phyloP scores from a whole-genome alignment of 2,113 vertebrate species.

The Antechinus stuartii region DNA sequence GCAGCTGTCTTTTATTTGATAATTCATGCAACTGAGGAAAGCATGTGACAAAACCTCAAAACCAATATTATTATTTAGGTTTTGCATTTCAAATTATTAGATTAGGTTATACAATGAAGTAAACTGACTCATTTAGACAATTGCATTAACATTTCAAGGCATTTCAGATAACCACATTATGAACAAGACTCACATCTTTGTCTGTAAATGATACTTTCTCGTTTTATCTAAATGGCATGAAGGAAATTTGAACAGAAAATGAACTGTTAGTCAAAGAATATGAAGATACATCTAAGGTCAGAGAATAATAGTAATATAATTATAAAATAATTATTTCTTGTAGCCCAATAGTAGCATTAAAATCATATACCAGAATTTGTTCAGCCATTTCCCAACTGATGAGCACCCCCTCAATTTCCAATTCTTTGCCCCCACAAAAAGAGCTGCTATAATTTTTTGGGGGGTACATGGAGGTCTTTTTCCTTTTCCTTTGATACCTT shows the following conservation, averaged over 20 bases:
- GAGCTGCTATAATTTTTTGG: not conserved
- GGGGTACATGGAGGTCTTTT: not conserved
- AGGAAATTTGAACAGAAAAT: constrained; percentile 57
- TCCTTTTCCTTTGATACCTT: not conserved
- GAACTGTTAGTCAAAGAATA: constrained; percentile 54
- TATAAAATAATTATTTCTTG: not conserved
- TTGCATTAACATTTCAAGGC: constrained; percentile 37
- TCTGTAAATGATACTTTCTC: constrained; percentile 57
- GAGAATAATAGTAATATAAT: not conserved
- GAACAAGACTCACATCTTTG: constrained; percentile 31
- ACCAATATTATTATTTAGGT: constrained; percentile 26
- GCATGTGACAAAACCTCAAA: constrained; percentile 55
- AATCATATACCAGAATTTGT: not conserved
- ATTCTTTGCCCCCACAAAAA: not conserved
- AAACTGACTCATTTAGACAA: constrained; percentile 38
- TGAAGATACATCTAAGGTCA: constrained; percentile 20
- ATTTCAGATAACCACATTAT: constrained; percentile 9
- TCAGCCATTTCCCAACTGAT: not conserved
- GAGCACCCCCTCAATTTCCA: not conserved
- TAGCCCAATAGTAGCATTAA: not conserved
- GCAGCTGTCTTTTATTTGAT: constrained; percentile 37
- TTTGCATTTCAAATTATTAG: constrained; percentile 59
- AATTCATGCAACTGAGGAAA: constrained; percentile 39
- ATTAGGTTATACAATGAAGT: constrained; percentile 32
- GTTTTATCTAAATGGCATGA: constrained; percentile 41